Evolutionary conservation across 1,140 invertebrate species (phyloP).

Genomic region (Aphelinus certus): DNA sequence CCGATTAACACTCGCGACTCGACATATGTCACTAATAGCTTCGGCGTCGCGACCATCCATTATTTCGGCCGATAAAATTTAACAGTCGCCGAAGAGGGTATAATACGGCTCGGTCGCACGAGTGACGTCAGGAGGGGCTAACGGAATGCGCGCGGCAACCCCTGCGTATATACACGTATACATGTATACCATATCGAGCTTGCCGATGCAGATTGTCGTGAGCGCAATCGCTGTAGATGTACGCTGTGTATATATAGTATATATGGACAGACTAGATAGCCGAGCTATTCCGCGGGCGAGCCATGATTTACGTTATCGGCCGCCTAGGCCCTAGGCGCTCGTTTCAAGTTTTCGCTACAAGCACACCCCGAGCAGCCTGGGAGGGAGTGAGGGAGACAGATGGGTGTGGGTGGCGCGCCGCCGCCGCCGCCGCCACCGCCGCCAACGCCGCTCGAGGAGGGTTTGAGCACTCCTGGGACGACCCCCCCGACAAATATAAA

Average conservation of each 20-base stretch:
- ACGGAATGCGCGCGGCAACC: neutral
- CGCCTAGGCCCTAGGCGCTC: constrained; percentile 31
- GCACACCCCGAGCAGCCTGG: neutral
- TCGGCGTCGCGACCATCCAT: no score
- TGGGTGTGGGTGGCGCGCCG: neutral
- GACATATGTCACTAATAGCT: no score
- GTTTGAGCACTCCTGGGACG: constrained; percentile 8
- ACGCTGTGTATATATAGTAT: no score
- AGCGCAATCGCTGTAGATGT: neutral
- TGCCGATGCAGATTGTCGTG: constrained; percentile 23
- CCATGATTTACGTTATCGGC: constrained; percentile 36
- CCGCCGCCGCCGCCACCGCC: no score
- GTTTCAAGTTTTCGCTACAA: constrained; percentile 33
- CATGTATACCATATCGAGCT: constrained; percentile 5
- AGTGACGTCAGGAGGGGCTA: neutral
- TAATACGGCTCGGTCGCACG: no score
- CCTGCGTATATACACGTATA: constrained; percentile 4
- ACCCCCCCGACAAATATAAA: constrained; percentile 17
- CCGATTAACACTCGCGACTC: no score
- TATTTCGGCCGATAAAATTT: no score
- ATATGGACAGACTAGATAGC: neutral
- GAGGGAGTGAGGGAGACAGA: constrained; percentile 11
- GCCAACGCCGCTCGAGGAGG: neutral
- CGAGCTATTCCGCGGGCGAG: constrained; percentile 25
- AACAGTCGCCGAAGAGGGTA: no score